Evolutionary conservation across 2,888 invertebrate genomes (phyloP).

Genomic region (Parapristionchus giblindavisi): DNA sequence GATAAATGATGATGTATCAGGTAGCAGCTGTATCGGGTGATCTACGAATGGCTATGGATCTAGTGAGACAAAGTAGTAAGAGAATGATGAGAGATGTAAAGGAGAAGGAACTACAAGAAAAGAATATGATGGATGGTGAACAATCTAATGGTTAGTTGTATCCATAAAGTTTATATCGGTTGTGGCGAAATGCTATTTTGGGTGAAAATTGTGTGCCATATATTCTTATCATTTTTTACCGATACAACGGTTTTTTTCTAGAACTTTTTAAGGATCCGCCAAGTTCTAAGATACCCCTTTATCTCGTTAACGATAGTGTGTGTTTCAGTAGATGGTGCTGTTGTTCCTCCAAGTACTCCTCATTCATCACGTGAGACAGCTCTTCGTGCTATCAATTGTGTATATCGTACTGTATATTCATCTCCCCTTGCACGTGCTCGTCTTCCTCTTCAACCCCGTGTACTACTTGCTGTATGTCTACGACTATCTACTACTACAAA

Average conservation of each 20-base stretch:
- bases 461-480: conserved; percentile 55
- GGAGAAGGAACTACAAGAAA: conserved; percentile 9
- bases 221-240: too few relatives aligned
- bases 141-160: not conserved
- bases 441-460: conserved; percentile 57
- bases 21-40: conserved; percentile 32
- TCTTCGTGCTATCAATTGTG: not conserved
- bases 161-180: too few relatives aligned
- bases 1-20: not conserved
- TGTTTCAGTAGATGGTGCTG: too few relatives aligned
- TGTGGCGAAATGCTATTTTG: too few relatives aligned
- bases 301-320: too few relatives aligned
- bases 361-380: not conserved
- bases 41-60: conserved; percentile 15
- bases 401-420: conserved; percentile 8
- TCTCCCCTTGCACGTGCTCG: conserved; percentile 46
- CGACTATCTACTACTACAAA: conserved; percentile 50
- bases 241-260: too few relatives aligned
- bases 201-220: too few relatives aligned
- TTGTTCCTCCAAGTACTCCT: conserved; percentile 1
- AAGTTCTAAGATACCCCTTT: too few relatives aligned
- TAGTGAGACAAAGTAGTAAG: conserved; percentile 12
- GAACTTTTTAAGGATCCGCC: too few relatives aligned
- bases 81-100: not conserved
- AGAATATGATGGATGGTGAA: not conserved